phyloP scores from a whole-genome alignment of 2,113 vertebrate species.

The Telmatochromis sp. region DNA sequence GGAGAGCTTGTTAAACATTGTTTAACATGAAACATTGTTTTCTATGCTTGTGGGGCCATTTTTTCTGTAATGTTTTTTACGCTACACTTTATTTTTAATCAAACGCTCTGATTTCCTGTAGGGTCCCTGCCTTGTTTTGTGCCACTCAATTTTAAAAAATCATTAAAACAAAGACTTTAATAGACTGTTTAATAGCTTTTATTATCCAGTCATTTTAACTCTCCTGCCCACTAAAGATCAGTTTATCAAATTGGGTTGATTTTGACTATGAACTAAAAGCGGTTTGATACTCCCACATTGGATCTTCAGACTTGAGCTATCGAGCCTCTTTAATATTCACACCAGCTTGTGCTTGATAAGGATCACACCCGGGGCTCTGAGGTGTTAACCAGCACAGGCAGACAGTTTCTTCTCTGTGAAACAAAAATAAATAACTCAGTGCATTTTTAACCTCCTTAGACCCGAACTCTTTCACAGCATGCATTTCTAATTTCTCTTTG shows the following conservation, averaged over 20 bases:
- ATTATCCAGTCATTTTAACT: not conserved
- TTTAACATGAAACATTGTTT: not conserved
- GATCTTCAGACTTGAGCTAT: not conserved
- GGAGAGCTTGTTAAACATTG: not conserved
- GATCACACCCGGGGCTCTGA: not conserved
- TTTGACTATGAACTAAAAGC: not conserved
- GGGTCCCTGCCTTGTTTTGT: not conserved
- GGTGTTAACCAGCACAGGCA: not conserved
- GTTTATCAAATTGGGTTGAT: not conserved
- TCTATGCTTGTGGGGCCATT: not conserved
- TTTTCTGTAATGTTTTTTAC: not conserved
- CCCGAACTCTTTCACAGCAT: rapidly evolving
- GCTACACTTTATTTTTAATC: not conserved
- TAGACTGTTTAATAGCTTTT: rapidly evolving
- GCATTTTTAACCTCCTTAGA: rapidly evolving
- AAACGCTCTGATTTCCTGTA: not conserved
- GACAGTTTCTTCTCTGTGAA: not conserved
- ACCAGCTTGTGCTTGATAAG: not conserved
- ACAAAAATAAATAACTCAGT: not conserved
- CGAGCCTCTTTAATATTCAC: not conserved
- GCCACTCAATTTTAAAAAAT: rapidly evolving
- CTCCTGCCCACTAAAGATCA: not conserved
- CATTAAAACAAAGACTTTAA: not conserved
- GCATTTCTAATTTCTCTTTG: not conserved
- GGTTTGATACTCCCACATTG: rapidly evolving